Evolutionary conservation across 37 sponge, comb jelly and placozoan species (phyloP).

Genomic region (Chondrilla cf. caribensis): DNA sequence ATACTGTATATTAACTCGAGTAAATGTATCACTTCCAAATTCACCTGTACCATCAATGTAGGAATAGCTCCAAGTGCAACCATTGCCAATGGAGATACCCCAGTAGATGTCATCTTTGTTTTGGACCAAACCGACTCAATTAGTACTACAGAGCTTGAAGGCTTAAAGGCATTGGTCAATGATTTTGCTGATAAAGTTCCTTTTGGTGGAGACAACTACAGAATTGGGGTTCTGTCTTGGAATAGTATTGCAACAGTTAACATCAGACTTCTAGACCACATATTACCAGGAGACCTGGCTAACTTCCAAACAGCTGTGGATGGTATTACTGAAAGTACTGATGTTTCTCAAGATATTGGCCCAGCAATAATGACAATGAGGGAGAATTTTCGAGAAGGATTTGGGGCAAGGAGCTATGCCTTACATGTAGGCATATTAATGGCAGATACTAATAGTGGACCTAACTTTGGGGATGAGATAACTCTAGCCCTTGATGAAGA

Average conservation of each 20-base stretch:
- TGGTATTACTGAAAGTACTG: background rate
- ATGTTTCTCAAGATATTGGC: background rate
- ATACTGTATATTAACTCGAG: too few relatives aligned
- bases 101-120: background rate
- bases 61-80: too few relatives aligned
- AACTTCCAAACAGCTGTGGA: background rate
- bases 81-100: too few relatives aligned
- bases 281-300: background rate
- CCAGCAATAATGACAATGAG: background rate
- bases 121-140: background rate
- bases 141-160: background rate
- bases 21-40: too few relatives aligned
- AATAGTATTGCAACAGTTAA: too few relatives aligned
- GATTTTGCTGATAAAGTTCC: background rate
- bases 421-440: background rate
- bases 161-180: background rate
- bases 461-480: too few relatives aligned
- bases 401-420: background rate
- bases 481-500: background rate
- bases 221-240: background rate
- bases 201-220: background rate
- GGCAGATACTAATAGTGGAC: background rate
- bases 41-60: background rate
- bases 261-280: background rate
- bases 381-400: background rate